Evolutionary conservation across 2,797 vertebrate genomes (phyloP).

Genomic region (Chaetodon trifasciatus): DNA sequence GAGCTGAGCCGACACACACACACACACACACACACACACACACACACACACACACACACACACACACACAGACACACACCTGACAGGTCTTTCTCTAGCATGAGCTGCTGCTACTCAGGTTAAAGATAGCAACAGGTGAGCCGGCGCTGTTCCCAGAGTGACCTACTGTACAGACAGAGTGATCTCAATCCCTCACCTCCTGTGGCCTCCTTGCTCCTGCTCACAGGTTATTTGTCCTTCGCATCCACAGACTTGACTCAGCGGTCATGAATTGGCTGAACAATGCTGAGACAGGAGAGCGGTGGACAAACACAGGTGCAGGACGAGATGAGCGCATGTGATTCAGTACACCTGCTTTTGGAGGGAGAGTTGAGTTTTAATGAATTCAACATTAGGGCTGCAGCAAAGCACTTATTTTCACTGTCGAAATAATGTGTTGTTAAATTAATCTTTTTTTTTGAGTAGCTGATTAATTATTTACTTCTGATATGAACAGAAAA

Average conservation of each 20-base stretch:
- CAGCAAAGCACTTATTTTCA: not conserved
- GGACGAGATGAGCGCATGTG: not conserved
- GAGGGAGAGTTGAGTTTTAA: not conserved
- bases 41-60: conserved; percentile 13
- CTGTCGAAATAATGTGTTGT: not conserved
- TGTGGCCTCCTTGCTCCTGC: conserved; percentile 4
- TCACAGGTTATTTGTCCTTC: conserved; percentile 13
- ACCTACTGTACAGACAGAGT: conserved; percentile 71
- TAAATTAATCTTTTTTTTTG: too few species aligned
- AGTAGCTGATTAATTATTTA: too few species aligned
- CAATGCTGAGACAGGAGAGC: conserved; percentile 1
- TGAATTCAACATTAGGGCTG: not conserved
- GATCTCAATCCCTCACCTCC: conserved; percentile 68
- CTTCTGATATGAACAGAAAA: not conserved
- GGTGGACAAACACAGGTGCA: conserved; percentile 11
- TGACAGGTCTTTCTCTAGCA: conserved; percentile 6
- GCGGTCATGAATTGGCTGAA: not conserved
- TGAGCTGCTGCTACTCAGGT: conserved; percentile 69
- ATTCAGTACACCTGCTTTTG: not conserved
- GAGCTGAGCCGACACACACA: conserved; percentile 2
- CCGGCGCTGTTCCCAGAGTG: conserved; percentile 55
- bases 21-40: conserved; percentile 12
- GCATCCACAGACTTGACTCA: conserved; percentile 1
- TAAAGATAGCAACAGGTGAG: conserved; percentile 72
- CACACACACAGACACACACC: conserved; percentile 8